A percentile compares a stretch with the other conserved stretches of the same genome.
Evolutionary conservation across 2,113 vertebrate species (phyloP).

Genomic region (Nestor notabilis): DNA sequence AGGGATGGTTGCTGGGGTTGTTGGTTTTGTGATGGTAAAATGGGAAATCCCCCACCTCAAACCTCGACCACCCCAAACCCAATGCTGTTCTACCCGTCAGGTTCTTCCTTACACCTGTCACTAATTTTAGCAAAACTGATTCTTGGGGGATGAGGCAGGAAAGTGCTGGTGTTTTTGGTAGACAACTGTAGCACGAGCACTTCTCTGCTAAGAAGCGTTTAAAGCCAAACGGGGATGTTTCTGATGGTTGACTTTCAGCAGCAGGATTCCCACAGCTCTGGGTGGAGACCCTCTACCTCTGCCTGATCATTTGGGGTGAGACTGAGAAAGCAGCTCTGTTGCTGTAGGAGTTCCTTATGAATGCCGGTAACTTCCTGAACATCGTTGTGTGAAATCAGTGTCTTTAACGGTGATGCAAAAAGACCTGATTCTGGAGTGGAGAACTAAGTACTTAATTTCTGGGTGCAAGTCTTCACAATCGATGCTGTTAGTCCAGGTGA

Average conservation of each 20-base stretch:
- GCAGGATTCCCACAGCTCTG: not conserved
- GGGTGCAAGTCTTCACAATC: not conserved
- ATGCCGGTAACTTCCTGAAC: not conserved
- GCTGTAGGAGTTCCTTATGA: not conserved
- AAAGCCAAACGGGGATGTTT: not conserved
- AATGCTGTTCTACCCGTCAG: fast-evolving
- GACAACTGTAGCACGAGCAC: not conserved
- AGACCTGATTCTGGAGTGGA: not conserved
- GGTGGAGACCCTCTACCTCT: not conserved
- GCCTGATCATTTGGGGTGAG: not conserved
- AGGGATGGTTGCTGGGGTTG: not conserved
- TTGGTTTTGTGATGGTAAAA: not conserved
- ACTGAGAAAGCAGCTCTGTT: not conserved
- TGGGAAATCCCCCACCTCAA: not conserved
- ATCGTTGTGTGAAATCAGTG: not conserved
- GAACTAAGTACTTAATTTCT: not conserved
- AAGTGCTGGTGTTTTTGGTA: not conserved
- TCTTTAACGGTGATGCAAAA: not conserved
- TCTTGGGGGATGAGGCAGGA: not conserved
- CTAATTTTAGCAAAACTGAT: not conserved
- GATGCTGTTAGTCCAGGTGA: not conserved
- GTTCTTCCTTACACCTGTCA: not conserved
- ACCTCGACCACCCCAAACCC: not conserved
- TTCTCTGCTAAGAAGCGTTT: not conserved
- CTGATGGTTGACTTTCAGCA: not conserved